Base-by-base conservation (phyloP, 2,797 vertebrate genomes). In the Xenentodon cancila region DNA sequence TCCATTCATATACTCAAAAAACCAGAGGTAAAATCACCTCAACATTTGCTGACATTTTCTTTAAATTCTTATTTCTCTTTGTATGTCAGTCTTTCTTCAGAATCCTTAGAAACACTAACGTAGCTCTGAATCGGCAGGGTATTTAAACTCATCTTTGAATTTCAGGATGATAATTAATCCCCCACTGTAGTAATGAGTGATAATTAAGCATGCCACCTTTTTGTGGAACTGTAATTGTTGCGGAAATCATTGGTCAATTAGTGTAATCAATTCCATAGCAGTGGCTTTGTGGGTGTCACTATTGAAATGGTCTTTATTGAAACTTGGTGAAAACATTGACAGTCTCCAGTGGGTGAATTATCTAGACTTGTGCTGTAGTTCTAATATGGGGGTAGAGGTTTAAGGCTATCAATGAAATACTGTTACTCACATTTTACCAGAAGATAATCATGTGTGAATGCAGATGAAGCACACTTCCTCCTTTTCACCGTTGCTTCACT, bases 1-100 rank as follows among this genome's bases (percentile, higher is more conserved):
- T 98, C 96, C 85, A 96, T 98, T 84, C 97, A 99, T 79, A 98
- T 99, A 71, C 95, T 98, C 84, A 98, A 98, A 85, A 99, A 98
- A 66, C 97, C 96, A 40, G 96, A 99, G 95, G 97, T 97, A 92
- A 87, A 27, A 34, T 19, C 20, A 49, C 57, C 45, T 58, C 9
- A 16, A 8, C 16, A 47, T 16, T 13, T 34, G 8, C 34, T 22
- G 9, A 51, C 48, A 3, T 20, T 51, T 46, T 9, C n/a, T 34
- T 8, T 50, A 25, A 25, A 25, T 25, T 25, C 25, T 25, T 25
- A 5, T 25, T 25, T 25, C 25, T 25, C 9, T 19, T 13, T 13
- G 16, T 69, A 22, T 25, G 27, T 58, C 11, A 5, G 17, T 8
- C 9, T 19, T 16, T 53, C 20, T 2, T 46, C 17, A 17, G 42